These are phyloP conservation scores for Coenonympha arcania DNA, from an alignment of 2,888 invertebrate genomes.

Conservation along the genomic window DNA sequence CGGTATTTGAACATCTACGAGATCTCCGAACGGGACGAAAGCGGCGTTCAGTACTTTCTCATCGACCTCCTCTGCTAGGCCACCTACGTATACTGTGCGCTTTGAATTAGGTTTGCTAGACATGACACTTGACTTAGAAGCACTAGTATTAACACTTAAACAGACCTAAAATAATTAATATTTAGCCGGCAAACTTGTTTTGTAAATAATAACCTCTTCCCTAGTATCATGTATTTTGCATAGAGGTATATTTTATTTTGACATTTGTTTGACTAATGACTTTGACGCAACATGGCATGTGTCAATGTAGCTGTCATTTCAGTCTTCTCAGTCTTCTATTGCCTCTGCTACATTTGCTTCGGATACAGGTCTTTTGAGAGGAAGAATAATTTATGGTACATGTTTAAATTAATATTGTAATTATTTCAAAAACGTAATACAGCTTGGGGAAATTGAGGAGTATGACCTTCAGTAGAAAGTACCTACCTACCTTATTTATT, in stretches of 20 bases:
- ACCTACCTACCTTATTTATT: too few species aligned
- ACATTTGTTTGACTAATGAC: background rate
- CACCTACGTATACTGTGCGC: conserved; percentile 88
- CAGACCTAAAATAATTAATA: background rate
- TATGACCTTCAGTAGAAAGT: too few species aligned
- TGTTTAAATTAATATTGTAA: too few species aligned
- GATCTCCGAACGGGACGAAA: conserved; percentile 98
- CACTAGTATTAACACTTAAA: background rate
- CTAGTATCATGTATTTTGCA: too few species aligned
- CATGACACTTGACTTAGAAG: conserved; percentile 36
- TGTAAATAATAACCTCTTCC: background rate
- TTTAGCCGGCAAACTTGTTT: background rate
- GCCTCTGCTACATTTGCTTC: too few species aligned
- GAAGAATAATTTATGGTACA: too few species aligned
- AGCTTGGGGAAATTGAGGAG: too few species aligned
- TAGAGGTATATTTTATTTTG: too few species aligned
- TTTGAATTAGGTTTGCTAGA: conserved; percentile 79
- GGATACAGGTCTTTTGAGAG: too few species aligned
- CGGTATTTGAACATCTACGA: conserved; percentile 98
- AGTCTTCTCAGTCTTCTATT: too few species aligned
- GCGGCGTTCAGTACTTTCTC: conserved; percentile 96
- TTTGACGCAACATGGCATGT: too few species aligned
- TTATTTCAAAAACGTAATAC: too few species aligned
- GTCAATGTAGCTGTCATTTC: background rate
- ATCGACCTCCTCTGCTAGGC: conserved; percentile 94